phyloP scores from a whole-genome alignment of 2,888 invertebrate species.

The Chromoteleia sp. region DNA sequence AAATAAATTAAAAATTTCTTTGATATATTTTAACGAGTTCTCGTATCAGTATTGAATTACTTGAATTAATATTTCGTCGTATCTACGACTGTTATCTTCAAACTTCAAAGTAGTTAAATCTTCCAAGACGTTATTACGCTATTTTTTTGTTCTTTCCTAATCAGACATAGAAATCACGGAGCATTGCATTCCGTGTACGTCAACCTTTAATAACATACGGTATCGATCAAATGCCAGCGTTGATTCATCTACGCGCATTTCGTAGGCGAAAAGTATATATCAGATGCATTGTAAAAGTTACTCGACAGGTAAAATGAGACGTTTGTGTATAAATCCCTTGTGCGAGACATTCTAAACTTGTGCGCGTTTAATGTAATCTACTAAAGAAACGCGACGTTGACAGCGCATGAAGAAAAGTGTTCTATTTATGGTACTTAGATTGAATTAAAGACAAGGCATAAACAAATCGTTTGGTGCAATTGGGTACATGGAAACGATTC shows the following conservation, averaged over 20 bases:
- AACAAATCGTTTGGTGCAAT: conserved; percentile 30
- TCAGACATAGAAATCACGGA: conserved; percentile 20
- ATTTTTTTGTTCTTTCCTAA: conserved; percentile 19
- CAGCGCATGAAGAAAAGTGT: conserved; percentile 21
- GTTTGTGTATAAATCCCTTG: conserved; percentile 1
- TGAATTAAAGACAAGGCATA: conserved; percentile 17
- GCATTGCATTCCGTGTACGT: conserved; percentile 26
- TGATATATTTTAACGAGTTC: no score
- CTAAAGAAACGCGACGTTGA: conserved; percentile 35
- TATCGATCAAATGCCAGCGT: conserved; percentile 58
- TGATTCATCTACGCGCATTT: conserved; percentile 60
- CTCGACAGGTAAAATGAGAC: conserved; percentile 38
- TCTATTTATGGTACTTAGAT: conserved; percentile 43
- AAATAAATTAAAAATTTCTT: no score
- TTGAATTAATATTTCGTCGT: no score
- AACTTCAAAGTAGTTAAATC: no score
- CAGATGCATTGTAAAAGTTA: conserved; percentile 14
- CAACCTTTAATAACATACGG: conserved; percentile 47
- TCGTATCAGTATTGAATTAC: no score
- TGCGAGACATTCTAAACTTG: not conserved
- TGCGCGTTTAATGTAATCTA: conserved; percentile 18
- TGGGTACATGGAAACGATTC: no score
- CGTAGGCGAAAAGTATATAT: conserved; percentile 35
- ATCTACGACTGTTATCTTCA: no score
- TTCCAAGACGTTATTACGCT: no score